phyloP scores from a whole-genome alignment of 2,888 invertebrate species.

The Drosophila formosana region DNA sequence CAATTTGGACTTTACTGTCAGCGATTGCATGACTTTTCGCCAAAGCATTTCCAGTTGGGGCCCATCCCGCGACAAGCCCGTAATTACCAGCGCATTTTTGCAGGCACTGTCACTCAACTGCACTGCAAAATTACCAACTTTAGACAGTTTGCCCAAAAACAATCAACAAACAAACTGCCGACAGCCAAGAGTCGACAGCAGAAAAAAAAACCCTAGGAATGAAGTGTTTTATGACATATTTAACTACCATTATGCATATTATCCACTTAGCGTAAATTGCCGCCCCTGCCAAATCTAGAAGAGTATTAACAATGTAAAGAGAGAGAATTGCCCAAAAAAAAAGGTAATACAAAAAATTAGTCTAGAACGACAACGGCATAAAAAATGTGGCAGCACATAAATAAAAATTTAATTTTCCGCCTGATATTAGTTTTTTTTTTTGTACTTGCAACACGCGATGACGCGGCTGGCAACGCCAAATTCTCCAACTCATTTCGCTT shows the following conservation, averaged over 20 bases:
- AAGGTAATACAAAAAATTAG: constrained; percentile 46
- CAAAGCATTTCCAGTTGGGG: constrained; percentile 24
- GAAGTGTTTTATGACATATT: constrained; percentile 81
- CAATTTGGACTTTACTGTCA: background rate
- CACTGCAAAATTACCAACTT: constrained; percentile 51
- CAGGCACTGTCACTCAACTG: constrained; percentile 62
- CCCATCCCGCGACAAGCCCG: constrained; percentile 27
- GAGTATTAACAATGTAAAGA: constrained; percentile 55
- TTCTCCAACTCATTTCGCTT: constrained; percentile 40
- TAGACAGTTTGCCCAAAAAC: constrained; percentile 56
- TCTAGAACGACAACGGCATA: constrained; percentile 62
- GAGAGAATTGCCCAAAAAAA: constrained; percentile 37
- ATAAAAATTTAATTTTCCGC: constrained; percentile 77
- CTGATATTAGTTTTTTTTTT: constrained; percentile 23
- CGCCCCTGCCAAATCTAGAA: constrained; percentile 74
- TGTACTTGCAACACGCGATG: constrained; percentile 65
- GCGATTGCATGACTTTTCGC: constrained; percentile 43
- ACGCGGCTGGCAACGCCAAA: constrained; percentile 58
- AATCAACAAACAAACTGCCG: constrained; percentile 20
- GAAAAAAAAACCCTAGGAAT: constrained; percentile 45
- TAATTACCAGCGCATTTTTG: constrained; percentile 63
- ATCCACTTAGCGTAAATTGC: constrained; percentile 80
- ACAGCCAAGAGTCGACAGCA: constrained; percentile 9
- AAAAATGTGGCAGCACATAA: constrained; percentile 77
- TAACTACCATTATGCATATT: constrained; percentile 80